phyloP scores from a whole-genome alignment of 1,140 invertebrate species.

The Drosophila aff. region DNA sequence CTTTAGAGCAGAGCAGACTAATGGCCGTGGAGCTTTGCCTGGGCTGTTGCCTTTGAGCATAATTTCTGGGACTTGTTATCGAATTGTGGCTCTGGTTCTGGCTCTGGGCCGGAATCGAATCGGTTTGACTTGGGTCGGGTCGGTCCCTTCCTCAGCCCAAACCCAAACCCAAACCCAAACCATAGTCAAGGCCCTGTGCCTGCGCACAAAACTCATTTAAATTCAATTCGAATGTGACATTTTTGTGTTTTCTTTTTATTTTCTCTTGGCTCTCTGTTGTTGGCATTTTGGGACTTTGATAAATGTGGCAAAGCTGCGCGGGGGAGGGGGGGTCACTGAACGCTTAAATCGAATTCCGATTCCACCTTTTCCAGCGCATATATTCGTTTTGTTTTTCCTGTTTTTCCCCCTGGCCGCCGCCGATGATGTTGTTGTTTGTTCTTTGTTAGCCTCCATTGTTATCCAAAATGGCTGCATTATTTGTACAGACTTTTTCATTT shows the following conservation, averaged over 20 bases:
- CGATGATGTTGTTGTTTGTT: slow-evolving; percentile 55
- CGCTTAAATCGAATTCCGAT: slow-evolving; percentile 74
- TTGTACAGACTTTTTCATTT: slow-evolving; percentile 73
- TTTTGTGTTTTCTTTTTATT: slow-evolving; percentile 64
- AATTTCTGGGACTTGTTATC: slow-evolving; percentile 63
- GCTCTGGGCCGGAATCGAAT: slow-evolving; percentile 25
- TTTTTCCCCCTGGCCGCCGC: slow-evolving; percentile 26
- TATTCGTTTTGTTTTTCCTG: slow-evolving; percentile 45
- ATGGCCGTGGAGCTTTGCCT: slow-evolving; percentile 51
- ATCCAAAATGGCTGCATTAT: slow-evolving; percentile 83
- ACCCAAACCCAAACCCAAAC: not conserved
- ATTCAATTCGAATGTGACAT: slow-evolving; percentile 81
- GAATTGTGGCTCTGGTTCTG: slow-evolving; percentile 55
- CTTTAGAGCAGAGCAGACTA: slow-evolving; percentile 34
- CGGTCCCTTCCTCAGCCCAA: not conserved
- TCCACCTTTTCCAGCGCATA: slow-evolving; percentile 65
- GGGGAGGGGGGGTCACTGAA: slow-evolving; percentile 62
- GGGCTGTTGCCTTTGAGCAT: slow-evolving; percentile 45
- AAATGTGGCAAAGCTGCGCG: slow-evolving; percentile 62
- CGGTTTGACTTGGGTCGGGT: slow-evolving; percentile 11
- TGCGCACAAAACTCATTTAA: slow-evolving; percentile 74
- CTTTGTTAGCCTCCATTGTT: slow-evolving; percentile 78
- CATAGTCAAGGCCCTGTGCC: not conserved
- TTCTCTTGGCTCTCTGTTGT: slow-evolving; percentile 28
- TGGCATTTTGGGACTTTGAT: slow-evolving; percentile 68